These are phyloP conservation scores for Nibea coibor DNA, from an alignment of 2,113 vertebrate species.

Conservation along the genomic window DNA sequence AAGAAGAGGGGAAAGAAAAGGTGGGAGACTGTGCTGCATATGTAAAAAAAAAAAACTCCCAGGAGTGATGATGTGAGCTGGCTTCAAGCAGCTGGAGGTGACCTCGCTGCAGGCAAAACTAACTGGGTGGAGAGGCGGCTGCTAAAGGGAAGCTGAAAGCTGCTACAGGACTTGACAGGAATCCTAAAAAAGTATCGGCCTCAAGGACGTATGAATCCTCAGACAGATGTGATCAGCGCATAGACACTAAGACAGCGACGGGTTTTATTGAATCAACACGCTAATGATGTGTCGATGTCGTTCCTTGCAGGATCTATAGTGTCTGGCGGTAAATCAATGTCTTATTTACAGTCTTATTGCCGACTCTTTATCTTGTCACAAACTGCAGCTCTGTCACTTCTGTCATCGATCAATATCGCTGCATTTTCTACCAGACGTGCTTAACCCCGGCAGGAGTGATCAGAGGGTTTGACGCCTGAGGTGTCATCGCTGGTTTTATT, in stretches of 20 bases:
- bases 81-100: conserved; percentile 59
- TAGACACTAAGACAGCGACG: conserved; percentile 18
- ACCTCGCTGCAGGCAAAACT: conserved; percentile 65
- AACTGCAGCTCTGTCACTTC: conserved; percentile 57
- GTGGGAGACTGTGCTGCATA: conserved; percentile 34
- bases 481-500: neutral
- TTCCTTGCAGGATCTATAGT: conserved; percentile 38
- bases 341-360: conserved; percentile 52
- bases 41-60: conserved; percentile 40
- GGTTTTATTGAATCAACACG: conserved; percentile 48
- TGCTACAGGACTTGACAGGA: conserved; percentile 27
- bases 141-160: conserved; percentile 41
- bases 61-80: conserved; percentile 48
- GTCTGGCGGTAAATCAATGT: conserved; percentile 62
- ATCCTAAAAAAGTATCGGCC: conserved; percentile 20
- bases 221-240: conserved; percentile 26
- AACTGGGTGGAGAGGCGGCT: conserved; percentile 13
- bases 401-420: neutral
- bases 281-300: conserved; percentile 38
- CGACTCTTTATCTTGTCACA: conserved; percentile 48
- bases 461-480: neutral
- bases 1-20: neutral
- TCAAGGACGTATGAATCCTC: conserved; percentile 12
- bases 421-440: neutral
- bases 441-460: neutral